Conservation (phyloP, 2,888 invertebrate genomes). For the Allygus modestus region DNA sequence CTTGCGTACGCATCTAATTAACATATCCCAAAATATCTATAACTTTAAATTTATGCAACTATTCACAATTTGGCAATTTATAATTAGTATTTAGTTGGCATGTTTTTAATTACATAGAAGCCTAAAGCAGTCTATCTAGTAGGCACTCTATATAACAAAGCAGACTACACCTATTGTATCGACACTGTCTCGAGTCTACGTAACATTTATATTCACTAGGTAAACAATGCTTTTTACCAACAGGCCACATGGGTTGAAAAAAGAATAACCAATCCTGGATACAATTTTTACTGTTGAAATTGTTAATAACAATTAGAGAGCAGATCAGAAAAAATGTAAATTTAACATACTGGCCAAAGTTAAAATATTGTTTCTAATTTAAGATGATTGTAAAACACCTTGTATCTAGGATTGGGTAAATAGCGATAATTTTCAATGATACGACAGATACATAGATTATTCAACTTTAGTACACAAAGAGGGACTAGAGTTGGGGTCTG, state of each 20-base stretch:
- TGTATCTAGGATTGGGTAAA: too few species aligned
- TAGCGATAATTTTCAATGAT: too few species aligned
- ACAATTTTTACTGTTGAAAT: background rate
- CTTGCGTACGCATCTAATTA: background rate
- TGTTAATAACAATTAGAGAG: background rate
- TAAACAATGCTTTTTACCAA: background rate
- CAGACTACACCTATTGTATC: background rate
- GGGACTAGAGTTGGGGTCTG: background rate
- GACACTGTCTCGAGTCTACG: background rate
- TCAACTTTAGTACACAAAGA: too few species aligned
- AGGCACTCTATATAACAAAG: constrained; percentile 26
- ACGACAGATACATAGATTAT: too few species aligned
- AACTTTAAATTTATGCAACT: background rate
- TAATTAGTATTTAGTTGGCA: background rate
- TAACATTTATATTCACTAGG: background rate
- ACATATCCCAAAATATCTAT: constrained; percentile 12
- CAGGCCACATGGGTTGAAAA: background rate
- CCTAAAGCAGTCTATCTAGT: constrained; percentile 2
- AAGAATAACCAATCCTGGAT: background rate
- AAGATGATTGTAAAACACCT: too few species aligned
- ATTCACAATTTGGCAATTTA: constrained; percentile 11
- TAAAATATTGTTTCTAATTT: too few species aligned
- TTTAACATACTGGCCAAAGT: too few species aligned
- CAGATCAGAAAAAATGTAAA: too few species aligned
- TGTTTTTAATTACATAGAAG: background rate